Base-by-base conservation (phyloP, 2,113 vertebrate genomes). In the Peromyscus maniculatus region DNA sequence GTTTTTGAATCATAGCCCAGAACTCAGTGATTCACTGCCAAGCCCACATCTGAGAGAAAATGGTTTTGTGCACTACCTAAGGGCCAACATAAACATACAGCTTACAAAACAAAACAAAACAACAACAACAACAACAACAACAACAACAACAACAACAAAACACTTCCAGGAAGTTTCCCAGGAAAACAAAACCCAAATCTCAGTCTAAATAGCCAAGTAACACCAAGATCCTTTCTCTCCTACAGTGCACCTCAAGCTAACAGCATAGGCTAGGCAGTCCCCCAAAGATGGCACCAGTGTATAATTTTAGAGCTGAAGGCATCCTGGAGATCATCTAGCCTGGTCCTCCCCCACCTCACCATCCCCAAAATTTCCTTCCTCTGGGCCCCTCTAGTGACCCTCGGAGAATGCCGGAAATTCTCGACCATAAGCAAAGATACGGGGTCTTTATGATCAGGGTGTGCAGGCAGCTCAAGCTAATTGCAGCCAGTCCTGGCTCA, bases 401-500 rank as follows among this genome's bases (percentile, higher is more conserved):
- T 11, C 9, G 43, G 52, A 69, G 69, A 83, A 86, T 1, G 91
- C 78, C 79, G 80, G 82, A 84, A 57, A 39, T 69, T 78, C 84
- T 74, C 94, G 16, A 2, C n/a, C 2, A 33, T 28, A 16, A 80
- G 87, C 3, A 0, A 67, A 93, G 94, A 71, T 46, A 31, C 0
- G 0, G 13, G 24, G 78, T 79, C 93, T 93, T 87, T 67, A 67
- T 8, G 21, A 75, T 74, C 21, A 36, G 94, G 57, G 95, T 96
- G 0, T 46, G 78, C 93, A 93, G 97, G 97, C 97, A 96, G 80
- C 66, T 33, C 3, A 43, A 57, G 97, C 96, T 98, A 96, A 97
- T 96, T 83, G 94, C 97, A 97, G 97, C 97, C 95, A 96, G 97
- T 31, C 22, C 95, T 83, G 96, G 93, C 97, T 98, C 79, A 75